A percentile compares a stretch with the other conserved stretches of the same genome.
Evolutionary conservation across 2,113 vertebrate species (phyloP).

Genomic region (Vanacampus margaritifer): DNA sequence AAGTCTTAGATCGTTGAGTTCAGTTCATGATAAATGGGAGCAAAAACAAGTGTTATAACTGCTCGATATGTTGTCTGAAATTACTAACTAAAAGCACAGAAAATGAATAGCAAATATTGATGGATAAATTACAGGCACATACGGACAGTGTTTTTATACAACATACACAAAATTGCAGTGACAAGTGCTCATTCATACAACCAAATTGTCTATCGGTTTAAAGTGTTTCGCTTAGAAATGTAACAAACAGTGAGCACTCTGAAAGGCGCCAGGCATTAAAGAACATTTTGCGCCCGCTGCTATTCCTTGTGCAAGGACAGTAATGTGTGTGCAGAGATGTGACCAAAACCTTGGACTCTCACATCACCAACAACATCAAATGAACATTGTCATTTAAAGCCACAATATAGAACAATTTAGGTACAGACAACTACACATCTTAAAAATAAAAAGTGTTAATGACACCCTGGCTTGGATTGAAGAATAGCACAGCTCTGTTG

Average conservation of each 20-base stretch:
- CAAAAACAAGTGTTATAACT: too few species aligned
- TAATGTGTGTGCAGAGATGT: not conserved
- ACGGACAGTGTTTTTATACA: too few species aligned
- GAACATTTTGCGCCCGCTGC: not conserved
- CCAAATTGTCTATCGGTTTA: not conserved
- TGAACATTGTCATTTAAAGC: not conserved
- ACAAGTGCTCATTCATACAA: slow-evolving; percentile 16
- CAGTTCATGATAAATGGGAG: too few species aligned
- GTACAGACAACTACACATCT: not conserved
- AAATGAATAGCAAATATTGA: too few species aligned
- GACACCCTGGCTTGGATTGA: not conserved
- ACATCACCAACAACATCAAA: not conserved
- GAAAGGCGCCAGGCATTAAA: not conserved
- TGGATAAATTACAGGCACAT: too few species aligned
- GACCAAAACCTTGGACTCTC: slow-evolving; percentile 3
- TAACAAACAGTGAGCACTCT: not conserved
- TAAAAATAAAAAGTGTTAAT: not conserved
- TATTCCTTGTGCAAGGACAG: not conserved
- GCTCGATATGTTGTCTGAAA: too few species aligned
- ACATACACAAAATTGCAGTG: slow-evolving; percentile 11
- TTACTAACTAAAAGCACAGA: too few species aligned
- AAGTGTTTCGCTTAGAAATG: not conserved
- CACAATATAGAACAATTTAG: not conserved
- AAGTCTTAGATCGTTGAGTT: too few species aligned
- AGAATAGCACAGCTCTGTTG: not conserved